Base-by-base conservation (phyloP, 2,797 vertebrate genomes). In the Neosilurus hyrtlii region DNA sequence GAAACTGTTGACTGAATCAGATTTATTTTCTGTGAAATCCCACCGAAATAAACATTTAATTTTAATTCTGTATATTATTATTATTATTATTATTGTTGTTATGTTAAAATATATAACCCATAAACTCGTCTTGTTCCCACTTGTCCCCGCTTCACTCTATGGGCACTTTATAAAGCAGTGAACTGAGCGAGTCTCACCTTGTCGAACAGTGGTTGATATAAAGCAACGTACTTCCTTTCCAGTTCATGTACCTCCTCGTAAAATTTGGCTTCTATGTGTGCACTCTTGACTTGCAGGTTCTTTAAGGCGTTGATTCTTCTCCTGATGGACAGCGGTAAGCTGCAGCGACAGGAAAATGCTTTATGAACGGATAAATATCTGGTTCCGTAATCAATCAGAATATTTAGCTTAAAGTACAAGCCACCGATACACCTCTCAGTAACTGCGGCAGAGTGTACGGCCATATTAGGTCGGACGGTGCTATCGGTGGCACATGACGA, bases 231-330 rank as follows among this genome's bases (percentile, higher is more conserved):
- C 89, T 96, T 96, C 90, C 96, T 94, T 91, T 96, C 96, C 90
- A 96, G 91, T 89, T 96, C 95, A 85, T 96, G 96, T 89, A 96
- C 95, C 90, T 96, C 96, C 88, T 96, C 94, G 84, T 96, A 96
- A 89, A 96, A 96, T 81, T 95, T 95, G 63, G 96, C 96, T 94
- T 96, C 95, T 91, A 95, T 96, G 86, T 96, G 94, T 72, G 96
- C 94, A 88, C 94, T 96, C 83, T 96, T 96, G 87, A 96, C 95
- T 91, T 96, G 96, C 90, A 96, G 94, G 74, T 96, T 96, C 92
- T 95, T 96, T 87, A 96, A 94, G 80, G 96, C 95, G 90, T 96
- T 96, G 87, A 96, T 95, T 83, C 96, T 93, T 91, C 95, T 95
- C 91, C 95, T 96, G 87, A 96, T 95, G 87, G 96, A 94, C 91